Base-by-base conservation (phyloP, 2,113 vertebrate genomes). In the Illadopsis cleaveri region DNA sequence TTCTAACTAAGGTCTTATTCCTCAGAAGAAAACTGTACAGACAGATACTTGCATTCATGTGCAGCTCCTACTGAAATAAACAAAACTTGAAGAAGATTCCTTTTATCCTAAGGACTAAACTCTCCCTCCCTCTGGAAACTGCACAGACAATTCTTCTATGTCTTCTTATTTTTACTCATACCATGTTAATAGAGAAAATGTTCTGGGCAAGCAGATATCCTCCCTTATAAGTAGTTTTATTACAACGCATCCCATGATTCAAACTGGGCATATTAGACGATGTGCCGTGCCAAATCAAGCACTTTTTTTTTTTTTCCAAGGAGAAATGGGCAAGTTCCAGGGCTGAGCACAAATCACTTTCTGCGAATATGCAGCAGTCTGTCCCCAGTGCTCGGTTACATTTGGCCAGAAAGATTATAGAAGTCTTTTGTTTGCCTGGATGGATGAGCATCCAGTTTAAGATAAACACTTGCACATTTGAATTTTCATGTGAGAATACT, bases 391-490 rank as follows among this genome's bases (percentile, higher is more conserved):
- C 79, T 92, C 3, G 0, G 85, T 78, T 90, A 76, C 70, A 23
- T 78, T 92, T 93, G 72, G 72, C 84, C 79, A 81, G 79, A 81
- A 70, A 94, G 71, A 93, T 78, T 91, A 96, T 18, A 90, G 51
- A 27, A 85, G 54, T 62, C 76, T 89, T 85, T 86, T 92, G n/a
- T 64, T 84, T 70, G 90, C 44, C 80, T 86, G 68, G 65, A 38
- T 84, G 69, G 76, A 75, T 89, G 65, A 94, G 68, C 48, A 61
- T 22, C 37, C n/a, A 85, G 44, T 89, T 90, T 77, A 69, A 93
- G 82, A 90, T 81, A 93, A 92, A 89, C 56, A 86, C 47, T 86
- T 70, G 31, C 38, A 78, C 42, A 50, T 94, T 82, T 94, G 88
- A 81, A 86, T 90, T 89, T 90, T 90, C 70, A 78, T 89, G 72